phyloP scores from a whole-genome alignment of 2,113 vertebrate species.

The Podarcis cretensis region DNA sequence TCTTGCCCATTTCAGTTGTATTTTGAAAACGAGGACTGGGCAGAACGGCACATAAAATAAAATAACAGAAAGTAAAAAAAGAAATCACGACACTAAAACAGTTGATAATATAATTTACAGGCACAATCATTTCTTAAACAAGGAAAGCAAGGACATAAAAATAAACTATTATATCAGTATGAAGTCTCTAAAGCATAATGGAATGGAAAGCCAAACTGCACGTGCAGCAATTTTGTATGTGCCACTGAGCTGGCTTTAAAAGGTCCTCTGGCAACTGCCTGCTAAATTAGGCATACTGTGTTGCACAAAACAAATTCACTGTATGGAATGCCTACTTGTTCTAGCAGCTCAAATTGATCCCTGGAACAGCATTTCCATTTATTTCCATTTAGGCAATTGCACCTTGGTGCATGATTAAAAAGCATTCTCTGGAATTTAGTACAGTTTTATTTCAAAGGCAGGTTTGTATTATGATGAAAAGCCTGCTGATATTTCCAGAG shows the following conservation, averaged over 20 bases:
- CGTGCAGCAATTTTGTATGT: conserved; percentile 36
- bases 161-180: conserved; percentile 45
- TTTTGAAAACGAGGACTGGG: neutral
- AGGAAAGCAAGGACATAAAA: neutral
- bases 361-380: conserved; percentile 32
- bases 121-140: conserved; percentile 21
- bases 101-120: conserved; percentile 19
- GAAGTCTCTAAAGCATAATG: conserved; percentile 13
- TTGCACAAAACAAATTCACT: conserved; percentile 34
- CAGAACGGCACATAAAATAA: neutral
- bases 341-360: conserved; percentile 46
- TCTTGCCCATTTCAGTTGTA: neutral
- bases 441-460: neutral
- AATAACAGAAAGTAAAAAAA: conserved; percentile 7
- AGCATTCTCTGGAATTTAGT: neutral
- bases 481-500: neutral
- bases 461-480: neutral
- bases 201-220: conserved; percentile 33
- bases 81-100: neutral
- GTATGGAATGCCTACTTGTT: conserved; percentile 43
- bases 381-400: conserved; percentile 47
- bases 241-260: conserved; percentile 35
- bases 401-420: conserved; percentile 32
- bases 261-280: conserved; percentile 39
- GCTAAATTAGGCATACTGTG: conserved; percentile 48